Conservation (phyloP, 1,140 invertebrate genomes). For the Drosophila funebris region DNA sequence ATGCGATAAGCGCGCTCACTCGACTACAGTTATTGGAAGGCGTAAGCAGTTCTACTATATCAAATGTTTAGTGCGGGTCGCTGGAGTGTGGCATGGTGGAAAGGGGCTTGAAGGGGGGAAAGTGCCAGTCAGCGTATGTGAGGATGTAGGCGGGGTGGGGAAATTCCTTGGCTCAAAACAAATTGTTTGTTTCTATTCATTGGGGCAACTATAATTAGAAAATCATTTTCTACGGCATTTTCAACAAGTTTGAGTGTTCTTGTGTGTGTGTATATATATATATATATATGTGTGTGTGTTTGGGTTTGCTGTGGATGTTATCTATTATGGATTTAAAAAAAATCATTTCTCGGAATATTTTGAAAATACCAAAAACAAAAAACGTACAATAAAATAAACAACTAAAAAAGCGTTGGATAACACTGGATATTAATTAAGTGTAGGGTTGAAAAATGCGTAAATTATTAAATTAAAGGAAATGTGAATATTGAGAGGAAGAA, state of each 20-base stretch:
- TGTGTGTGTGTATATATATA: background rate
- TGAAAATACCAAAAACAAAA: background rate
- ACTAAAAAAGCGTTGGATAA: background rate
- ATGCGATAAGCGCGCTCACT: background rate
- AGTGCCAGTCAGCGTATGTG: background rate
- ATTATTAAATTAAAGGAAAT: too few relatives aligned
- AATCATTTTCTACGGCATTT: constrained; percentile 42
- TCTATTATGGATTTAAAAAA: constrained; percentile 31
- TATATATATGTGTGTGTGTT: background rate
- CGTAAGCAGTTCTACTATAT: background rate
- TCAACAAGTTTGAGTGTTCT: constrained; percentile 1
- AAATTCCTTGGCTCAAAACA: constrained; percentile 29
- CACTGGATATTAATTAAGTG: background rate
- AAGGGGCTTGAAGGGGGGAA: too few relatives aligned
- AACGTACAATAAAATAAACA: background rate
- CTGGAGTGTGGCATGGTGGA: background rate
- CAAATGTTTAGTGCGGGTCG: background rate
- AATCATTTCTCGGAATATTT: constrained; percentile 24
- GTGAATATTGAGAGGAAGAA: too few relatives aligned
- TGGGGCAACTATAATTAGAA: constrained; percentile 53
- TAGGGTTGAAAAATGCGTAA: background rate
- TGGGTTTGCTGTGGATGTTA: constrained; percentile 9
- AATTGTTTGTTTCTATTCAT: constrained; percentile 43
- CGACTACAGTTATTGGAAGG: constrained; percentile 2
- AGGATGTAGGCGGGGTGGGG: background rate